Conservation (phyloP, 2,888 invertebrate genomes). For the Hirtodrosophila alboralis region DNA sequence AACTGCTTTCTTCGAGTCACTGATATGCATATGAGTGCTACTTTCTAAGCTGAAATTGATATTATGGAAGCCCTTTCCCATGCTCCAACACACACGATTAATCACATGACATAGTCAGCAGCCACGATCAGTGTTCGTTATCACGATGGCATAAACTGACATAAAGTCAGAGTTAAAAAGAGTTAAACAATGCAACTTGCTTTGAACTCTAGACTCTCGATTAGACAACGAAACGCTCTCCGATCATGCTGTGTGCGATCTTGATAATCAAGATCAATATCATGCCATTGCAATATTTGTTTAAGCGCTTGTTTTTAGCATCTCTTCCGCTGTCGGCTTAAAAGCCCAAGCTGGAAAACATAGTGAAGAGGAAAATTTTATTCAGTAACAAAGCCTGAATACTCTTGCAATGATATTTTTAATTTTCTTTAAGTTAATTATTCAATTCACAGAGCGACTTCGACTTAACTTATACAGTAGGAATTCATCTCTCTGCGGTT, state of each 20-base stretch:
- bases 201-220: slow-evolving; percentile 33
- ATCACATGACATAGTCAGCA: slow-evolving; percentile 62
- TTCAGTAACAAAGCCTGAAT: slow-evolving; percentile 22
- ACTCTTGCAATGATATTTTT: no score
- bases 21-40: slow-evolving; percentile 74
- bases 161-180: slow-evolving; percentile 76
- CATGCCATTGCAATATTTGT: slow-evolving; percentile 73
- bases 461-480: no score
- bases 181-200: slow-evolving; percentile 73
- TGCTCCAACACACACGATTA: slow-evolving; percentile 69
- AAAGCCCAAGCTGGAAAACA: slow-evolving; percentile 29
- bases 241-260: slow-evolving; percentile 77
- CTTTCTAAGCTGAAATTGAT: slow-evolving; percentile 60
- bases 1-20: slow-evolving; percentile 16
- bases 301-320: slow-evolving; percentile 65
- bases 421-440: no score
- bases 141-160: slow-evolving; percentile 67
- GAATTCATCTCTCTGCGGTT: no score
- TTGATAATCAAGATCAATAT: slow-evolving; percentile 77
- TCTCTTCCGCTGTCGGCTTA: slow-evolving; percentile 27
- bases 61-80: slow-evolving; percentile 59
- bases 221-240: slow-evolving; percentile 31
- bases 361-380: slow-evolving; percentile 12
- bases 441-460: no score
- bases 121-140: slow-evolving; percentile 68